Evolutionary conservation across 2,113 vertebrate genomes (phyloP).

Genomic region (Poeciliopsis turrubarensis): DNA sequence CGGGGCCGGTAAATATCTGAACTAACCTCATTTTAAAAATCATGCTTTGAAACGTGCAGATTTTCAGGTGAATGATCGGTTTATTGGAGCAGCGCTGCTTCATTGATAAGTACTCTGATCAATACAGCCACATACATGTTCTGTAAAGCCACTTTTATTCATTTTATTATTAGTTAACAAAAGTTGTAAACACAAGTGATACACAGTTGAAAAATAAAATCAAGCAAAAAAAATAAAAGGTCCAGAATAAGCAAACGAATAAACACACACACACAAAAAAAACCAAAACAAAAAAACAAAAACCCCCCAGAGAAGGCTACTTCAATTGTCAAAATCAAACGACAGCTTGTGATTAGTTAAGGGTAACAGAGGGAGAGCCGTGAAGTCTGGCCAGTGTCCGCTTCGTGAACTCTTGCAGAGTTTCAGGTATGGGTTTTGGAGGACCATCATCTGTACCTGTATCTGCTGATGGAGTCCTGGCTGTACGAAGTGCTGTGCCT

Average conservation of each 20-base stretch:
- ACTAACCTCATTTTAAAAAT: neutral
- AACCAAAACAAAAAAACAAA: slow-evolving; percentile 11
- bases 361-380: neutral
- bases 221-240: slow-evolving; percentile 26
- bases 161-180: slow-evolving; percentile 61
- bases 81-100: slow-evolving; percentile 3
- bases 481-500: slow-evolving; percentile 73
- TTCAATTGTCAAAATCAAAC: slow-evolving; percentile 16
- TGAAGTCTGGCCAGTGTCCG: slow-evolving; percentile 56
- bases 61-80: neutral
- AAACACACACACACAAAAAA: neutral
- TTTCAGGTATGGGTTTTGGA: slow-evolving; percentile 37
- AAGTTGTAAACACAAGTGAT: slow-evolving; percentile 51
- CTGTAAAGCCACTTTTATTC: slow-evolving; percentile 74
- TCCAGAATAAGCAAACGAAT: slow-evolving; percentile 34
- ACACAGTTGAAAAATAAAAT: slow-evolving; percentile 55
- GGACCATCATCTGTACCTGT: slow-evolving; percentile 83
- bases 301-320: neutral
- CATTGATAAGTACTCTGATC: slow-evolving; percentile 36
- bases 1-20: neutral
- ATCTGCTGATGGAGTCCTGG: slow-evolving; percentile 79
- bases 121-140: slow-evolving; percentile 73
- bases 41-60: slow-evolving; percentile 25
- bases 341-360: slow-evolving; percentile 38
- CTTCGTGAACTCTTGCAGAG: slow-evolving; percentile 57